Base-by-base conservation (phyloP, 2,113 vertebrate genomes). In the Ptilorrhoa leucosticta region DNA sequence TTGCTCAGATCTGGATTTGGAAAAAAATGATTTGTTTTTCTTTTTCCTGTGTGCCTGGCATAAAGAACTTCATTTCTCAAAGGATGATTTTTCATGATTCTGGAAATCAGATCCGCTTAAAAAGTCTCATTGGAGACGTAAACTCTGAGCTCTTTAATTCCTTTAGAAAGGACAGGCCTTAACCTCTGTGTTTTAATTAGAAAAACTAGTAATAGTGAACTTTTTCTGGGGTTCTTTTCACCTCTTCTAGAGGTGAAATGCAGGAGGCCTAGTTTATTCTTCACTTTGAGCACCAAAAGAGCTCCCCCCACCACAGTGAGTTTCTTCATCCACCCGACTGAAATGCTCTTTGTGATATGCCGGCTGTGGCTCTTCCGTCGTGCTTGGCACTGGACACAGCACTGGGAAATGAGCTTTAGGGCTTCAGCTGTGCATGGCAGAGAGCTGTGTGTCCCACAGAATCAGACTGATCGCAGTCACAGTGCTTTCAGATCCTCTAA, bases 291-390 rank as follows among this genome's bases (percentile, higher is more conserved):
- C 54, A 47, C 26, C 45, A 39, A 3, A 39, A 23, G 71, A 66
- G 50, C 35, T 83, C 80, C 42, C 58, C 27, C 51, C 48, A 1
- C 15, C 27, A 40, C 13, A 27, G 24, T 22, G 10, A 60, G 58
- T 57, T 70, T 72, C 33, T 73, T 40, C 30, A 33, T 17, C 24
- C 5, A 10, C 68, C 20, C 0, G 0, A 4, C 4, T n/a, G 65
- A 64, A 63, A 50, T 2, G 40, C 23, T 18, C 5, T 65, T 30
- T 30, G 42, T 0, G 2, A 7, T 3, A 0, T 15, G 18, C 48
- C 0, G 0, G 9, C 4, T 27, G 70, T 37, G 73, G 70, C 75
- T 86, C 31, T 83, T 53, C 53, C 5, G 2, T 28, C 3, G 3
- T 30, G 48, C 44, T 39, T 50, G 45, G 88, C 16, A 19, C 33